phyloP scores from a whole-genome alignment of 2,113 vertebrate genomes.

The Xiphophorus couchianus region DNA sequence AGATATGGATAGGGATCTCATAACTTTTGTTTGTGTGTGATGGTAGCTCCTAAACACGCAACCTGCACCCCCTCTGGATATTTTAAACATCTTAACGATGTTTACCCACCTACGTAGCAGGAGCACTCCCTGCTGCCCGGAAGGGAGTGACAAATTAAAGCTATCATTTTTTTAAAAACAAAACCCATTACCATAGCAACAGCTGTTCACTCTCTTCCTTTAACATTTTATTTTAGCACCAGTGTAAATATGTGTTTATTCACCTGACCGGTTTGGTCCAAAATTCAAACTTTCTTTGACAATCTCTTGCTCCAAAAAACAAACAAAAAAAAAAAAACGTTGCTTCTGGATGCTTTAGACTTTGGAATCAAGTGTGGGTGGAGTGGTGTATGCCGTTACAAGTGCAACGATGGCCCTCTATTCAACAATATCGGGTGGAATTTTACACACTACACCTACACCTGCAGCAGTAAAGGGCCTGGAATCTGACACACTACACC shows the following conservation, averaged over 20 bases:
- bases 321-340: no score
- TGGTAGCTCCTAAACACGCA: slow-evolving; percentile 62
- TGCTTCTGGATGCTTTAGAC: neutral
- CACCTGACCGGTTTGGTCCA: slow-evolving; percentile 46
- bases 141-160: slow-evolving; percentile 66
- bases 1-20: slow-evolving; percentile 36
- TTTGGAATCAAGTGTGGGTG: neutral
- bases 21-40: slow-evolving; percentile 63
- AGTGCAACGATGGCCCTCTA: neutral
- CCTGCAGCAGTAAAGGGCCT: slow-evolving; percentile 54
- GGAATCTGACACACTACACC: slow-evolving; percentile 66
- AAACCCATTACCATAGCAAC: slow-evolving; percentile 60
- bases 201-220: neutral
- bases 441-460: slow-evolving; percentile 73
- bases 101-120: slow-evolving; percentile 57
- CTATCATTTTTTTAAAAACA: slow-evolving; percentile 66
- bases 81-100: slow-evolving; percentile 67
- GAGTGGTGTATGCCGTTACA: slow-evolving; percentile 2
- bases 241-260: slow-evolving; percentile 37
- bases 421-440: slow-evolving; percentile 48
- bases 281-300: neutral
- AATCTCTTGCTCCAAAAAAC: neutral
- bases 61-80: slow-evolving; percentile 50
- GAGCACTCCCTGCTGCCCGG: slow-evolving; percentile 40
- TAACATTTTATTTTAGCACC: neutral